Conservation (phyloP, 2,113 vertebrate genomes). For the Lichenostomus cassidix region DNA sequence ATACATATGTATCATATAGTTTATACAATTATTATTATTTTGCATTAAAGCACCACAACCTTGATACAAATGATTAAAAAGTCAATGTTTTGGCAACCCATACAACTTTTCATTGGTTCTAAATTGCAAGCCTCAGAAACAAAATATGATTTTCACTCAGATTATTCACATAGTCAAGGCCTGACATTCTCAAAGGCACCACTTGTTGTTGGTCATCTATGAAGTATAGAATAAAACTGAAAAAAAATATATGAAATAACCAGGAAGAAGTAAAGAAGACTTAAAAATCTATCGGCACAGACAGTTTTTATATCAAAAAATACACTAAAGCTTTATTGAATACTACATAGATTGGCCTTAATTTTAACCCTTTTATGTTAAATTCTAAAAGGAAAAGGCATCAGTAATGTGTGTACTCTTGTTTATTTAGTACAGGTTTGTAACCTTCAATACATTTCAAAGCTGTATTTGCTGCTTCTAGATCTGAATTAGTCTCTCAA, state of each 20-base stretch:
- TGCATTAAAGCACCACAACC: neutral
- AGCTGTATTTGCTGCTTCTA: neutral
- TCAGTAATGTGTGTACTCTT: neutral
- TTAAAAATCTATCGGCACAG: neutral
- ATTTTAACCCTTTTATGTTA: neutral
- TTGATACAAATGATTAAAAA: neutral
- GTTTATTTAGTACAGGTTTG: neutral
- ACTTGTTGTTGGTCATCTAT: neutral
- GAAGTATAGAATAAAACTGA: neutral
- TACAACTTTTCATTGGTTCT: neutral
- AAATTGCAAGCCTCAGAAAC: neutral
- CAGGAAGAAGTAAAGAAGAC: neutral
- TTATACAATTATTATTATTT: neutral
- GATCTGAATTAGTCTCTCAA: constrained; percentile 1
- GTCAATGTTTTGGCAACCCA: neutral
- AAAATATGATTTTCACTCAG: neutral
- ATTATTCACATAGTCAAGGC: neutral
- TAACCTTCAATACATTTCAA: neutral
- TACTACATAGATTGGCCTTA: neutral
- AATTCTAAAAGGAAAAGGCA: neutral
- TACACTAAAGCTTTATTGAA: neutral
- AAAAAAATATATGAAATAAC: neutral
- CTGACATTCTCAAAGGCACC: neutral
- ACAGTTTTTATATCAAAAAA: neutral
- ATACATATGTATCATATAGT: neutral